phyloP scores from a whole-genome alignment of 2,797 vertebrate genomes.

The Rhabdomys pumilio region DNA sequence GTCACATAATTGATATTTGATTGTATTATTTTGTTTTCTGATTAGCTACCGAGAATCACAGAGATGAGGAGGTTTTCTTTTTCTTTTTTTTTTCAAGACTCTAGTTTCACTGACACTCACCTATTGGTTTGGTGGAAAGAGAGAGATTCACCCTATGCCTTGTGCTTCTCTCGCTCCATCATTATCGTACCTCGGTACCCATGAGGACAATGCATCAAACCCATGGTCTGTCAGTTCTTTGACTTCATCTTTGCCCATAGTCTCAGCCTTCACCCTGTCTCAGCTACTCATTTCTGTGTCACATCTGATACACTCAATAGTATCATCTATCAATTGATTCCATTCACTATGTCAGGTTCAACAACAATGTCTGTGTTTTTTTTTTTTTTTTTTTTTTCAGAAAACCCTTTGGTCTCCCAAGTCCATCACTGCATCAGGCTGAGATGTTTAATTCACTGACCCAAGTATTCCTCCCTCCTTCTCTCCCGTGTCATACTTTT shows the following conservation, averaged over 20 bases:
- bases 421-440: not conserved
- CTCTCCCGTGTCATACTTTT: not conserved
- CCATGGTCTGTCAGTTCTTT: not conserved
- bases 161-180: not conserved
- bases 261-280: not conserved
- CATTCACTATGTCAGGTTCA: not conserved
- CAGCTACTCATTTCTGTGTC: not conserved
- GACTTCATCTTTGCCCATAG: not conserved
- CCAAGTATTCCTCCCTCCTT: not conserved
- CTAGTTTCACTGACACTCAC: not conserved
- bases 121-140: constrained; percentile 6
- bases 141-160: not conserved
- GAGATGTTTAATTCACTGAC: not conserved
- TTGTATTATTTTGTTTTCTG: constrained; percentile 62
- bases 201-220: not conserved
- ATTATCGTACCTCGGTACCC: not conserved
- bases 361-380: not conserved
- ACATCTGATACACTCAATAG: not conserved
- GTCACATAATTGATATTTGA: constrained; percentile 5
- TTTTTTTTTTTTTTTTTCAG: constrained; percentile 3
- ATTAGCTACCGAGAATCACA: not conserved
- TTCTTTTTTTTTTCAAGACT: not conserved
- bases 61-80: not conserved
- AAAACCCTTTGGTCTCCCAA: not conserved
- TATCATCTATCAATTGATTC: not conserved